Percentiles rank a stretch among this genome's conserved stretches.
Evolutionary conservation across 2,797 vertebrate genomes (phyloP).

Genomic region (Merluccius polli): DNA sequence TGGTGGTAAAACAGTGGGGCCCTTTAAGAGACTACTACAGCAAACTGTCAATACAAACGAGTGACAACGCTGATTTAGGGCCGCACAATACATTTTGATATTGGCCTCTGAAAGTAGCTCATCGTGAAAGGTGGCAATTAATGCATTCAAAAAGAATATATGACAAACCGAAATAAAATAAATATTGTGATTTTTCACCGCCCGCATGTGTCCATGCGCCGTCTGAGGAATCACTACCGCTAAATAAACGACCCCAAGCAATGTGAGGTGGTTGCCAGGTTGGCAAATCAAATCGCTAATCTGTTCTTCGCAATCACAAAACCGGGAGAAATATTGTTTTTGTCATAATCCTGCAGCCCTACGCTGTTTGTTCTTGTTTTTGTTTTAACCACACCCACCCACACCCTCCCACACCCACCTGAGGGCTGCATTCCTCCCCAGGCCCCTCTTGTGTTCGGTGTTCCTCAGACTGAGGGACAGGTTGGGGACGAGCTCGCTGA

Average conservation of each 20-base stretch:
- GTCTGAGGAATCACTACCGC: not conserved
- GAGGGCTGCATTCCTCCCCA: conserved; percentile 83
- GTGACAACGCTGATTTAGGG: not conserved
- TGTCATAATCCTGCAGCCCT: too few relatives aligned
- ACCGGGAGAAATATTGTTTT: too few relatives aligned
- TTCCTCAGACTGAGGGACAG: conserved; percentile 83
- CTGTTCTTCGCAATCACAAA: not conserved
- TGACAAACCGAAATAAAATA: too few relatives aligned
- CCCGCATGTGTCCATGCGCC: not conserved
- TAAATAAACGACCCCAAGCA: not conserved
- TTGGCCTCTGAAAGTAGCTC: not conserved
- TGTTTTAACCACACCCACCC: not conserved
- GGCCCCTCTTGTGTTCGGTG: conserved; percentile 85
- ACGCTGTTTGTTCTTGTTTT: too few relatives aligned
- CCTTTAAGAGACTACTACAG: too few relatives aligned
- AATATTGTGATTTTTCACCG: not conserved
- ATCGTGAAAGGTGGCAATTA: not conserved
- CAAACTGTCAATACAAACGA: too few relatives aligned
- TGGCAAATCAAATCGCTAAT: not conserved
- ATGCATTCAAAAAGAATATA: too few relatives aligned
- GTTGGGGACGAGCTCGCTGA: conserved; percentile 79
- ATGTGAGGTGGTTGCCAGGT: not conserved
- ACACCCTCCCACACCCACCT: conserved; percentile 73
- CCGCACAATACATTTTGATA: not conserved
- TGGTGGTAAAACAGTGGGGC: too few relatives aligned